Conservation (phyloP, 1,140 invertebrate genomes). For the Drosophila watanabei region DNA sequence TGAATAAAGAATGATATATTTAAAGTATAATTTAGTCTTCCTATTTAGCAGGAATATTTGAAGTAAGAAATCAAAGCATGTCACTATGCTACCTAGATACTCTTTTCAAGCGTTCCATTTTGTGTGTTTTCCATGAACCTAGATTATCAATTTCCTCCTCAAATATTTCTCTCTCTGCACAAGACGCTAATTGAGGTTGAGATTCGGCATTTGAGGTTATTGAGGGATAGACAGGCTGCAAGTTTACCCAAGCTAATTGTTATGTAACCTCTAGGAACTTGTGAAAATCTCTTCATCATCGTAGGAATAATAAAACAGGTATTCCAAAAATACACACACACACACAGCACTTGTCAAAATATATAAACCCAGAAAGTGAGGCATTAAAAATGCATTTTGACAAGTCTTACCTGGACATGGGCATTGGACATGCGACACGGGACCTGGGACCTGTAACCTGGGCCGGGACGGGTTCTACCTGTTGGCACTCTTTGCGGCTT, state of each 20-base stretch:
- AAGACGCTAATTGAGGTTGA: slow-evolving; percentile 76
- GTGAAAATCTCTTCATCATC: slow-evolving; percentile 74
- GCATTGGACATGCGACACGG: slow-evolving; percentile 9
- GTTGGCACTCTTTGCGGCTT: slow-evolving; percentile 73
- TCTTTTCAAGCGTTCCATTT: no score
- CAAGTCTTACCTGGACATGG: slow-evolving; percentile 44
- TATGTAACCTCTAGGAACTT: slow-evolving; percentile 64
- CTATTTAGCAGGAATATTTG: no score
- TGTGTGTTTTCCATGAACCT: not conserved
- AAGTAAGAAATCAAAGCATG: not conserved
- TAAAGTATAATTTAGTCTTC: no score
- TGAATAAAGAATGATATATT: no score
- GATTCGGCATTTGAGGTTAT: slow-evolving; percentile 18
- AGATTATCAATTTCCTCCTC: no score
- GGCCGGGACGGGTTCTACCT: slow-evolving; percentile 46
- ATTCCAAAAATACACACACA: slow-evolving; percentile 41
- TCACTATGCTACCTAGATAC: not conserved
- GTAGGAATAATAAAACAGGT: slow-evolving; percentile 26
- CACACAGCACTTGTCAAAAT: slow-evolving; percentile 71
- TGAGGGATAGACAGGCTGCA: slow-evolving; percentile 16
- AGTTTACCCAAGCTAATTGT: slow-evolving; percentile 76
- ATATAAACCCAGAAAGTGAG: slow-evolving; percentile 22
- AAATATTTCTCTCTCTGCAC: slow-evolving; percentile 7
- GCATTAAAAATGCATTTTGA: slow-evolving; percentile 74
- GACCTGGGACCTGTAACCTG: not conserved